Evolutionary conservation across 23 tunicate species (phyloP), one percentile per base, ranked within the genome.

Genomic region (Trididemnum nubilum): DNA sequence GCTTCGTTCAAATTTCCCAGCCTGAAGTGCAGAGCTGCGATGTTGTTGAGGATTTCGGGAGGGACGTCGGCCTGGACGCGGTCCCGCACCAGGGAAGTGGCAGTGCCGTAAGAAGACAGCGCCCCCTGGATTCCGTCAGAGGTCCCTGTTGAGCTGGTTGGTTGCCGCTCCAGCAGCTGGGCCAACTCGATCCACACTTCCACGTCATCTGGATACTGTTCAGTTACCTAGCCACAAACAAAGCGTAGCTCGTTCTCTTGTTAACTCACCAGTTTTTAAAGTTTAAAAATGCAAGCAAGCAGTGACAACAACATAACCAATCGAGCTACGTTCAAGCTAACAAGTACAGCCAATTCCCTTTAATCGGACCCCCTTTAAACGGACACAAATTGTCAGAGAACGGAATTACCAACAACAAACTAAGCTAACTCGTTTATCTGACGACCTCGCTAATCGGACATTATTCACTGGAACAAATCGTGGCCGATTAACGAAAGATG

Each of bases 151-250:
- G 91, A 61, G 64, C 85, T 76, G 34, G 93, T 65, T 19, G 79
- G 93, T 44, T 88, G 93, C 2, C 89, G 60, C 64, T 95, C 99
- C 21, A 95, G 85, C 0, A 96, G 79, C 71, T 96, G 99, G 33
- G 99, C 99, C 5, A 91, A 79, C 39, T 96, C 99, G 54, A 96
- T 87, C 93, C 93, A 86, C 1, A 92, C 97, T 58, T 96, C 99
- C 0, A 93, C 96, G 70, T 96, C 97, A 44, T 87, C 92, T 21
- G 97, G 99, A 36, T 91, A 87, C 35, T 85, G 87, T 23, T 91
- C 97, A 15, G 97, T 87, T 3, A 93, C 89, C 93, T 88, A 78
- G 1, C 9, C 19, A 49, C 57, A 9, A 49, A 49, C 12, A 12
- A 49, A 9, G 57, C 57, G 57, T 49, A 49, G 57, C n/a, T 49